phyloP scores from a whole-genome alignment of 2,797 vertebrate genomes.

The Dryobates pubescens region DNA sequence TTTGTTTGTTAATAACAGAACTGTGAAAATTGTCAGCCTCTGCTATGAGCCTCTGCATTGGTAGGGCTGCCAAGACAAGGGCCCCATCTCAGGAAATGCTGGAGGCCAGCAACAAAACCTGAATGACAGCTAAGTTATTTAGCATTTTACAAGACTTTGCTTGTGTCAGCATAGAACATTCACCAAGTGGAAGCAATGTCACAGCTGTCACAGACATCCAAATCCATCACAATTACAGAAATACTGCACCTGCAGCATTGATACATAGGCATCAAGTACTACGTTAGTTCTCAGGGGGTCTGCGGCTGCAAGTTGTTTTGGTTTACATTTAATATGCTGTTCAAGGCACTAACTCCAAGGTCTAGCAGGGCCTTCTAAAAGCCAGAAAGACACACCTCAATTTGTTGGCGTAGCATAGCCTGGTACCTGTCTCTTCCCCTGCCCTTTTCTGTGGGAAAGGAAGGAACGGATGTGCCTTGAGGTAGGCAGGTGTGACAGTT shows the following conservation, averaged over 20 bases:
- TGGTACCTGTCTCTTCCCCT: neutral
- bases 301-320: neutral
- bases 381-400: neutral
- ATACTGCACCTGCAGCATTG: neutral
- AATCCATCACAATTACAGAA: neutral
- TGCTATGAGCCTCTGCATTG: neutral
- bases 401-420: neutral
- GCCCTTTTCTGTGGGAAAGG: neutral
- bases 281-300: neutral
- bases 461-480: neutral
- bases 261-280: neutral
- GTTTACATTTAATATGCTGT: neutral
- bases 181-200: neutral
- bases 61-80: neutral
- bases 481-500: neutral
- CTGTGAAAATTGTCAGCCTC: neutral
- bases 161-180: neutral
- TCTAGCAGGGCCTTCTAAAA: neutral
- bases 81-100: neutral
- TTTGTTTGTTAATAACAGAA: neutral
- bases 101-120: neutral
- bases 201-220: neutral
- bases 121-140: neutral
- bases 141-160: neutral
- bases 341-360: neutral